These are phyloP conservation scores for Cryptosula pallasiana DNA, from an alignment of 2,888 invertebrate genomes.

Conservation along the genomic window DNA sequence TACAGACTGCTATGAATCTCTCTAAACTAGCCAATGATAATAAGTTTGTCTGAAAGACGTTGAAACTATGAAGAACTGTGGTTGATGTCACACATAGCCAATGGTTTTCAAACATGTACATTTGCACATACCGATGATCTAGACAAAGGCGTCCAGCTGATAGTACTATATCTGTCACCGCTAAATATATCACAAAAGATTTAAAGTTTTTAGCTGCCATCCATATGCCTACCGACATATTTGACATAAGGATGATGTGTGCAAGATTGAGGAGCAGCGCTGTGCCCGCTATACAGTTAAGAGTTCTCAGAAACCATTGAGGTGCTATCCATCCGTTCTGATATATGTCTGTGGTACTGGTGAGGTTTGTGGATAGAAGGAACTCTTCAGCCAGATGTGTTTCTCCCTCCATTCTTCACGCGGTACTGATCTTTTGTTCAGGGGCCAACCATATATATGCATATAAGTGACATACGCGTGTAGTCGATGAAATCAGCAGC, in stretches of 20 bases:
- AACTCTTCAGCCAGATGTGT: neutral
- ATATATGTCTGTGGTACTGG: neutral
- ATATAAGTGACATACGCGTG: too few relatives aligned
- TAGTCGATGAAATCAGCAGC: too few relatives aligned
- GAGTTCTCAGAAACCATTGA: neutral
- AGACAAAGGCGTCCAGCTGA: neutral
- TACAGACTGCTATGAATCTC: neutral
- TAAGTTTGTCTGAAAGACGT: conserved; percentile 7
- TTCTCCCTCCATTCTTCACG: neutral
- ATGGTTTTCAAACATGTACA: neutral
- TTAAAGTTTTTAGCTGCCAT: conserved; percentile 5
- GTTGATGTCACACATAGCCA: conserved; percentile 1
- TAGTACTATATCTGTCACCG: neutral
- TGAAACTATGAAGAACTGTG: neutral
- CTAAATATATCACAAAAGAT: conserved; percentile 14
- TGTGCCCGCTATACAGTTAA: neutral
- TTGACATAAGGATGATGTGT: neutral
- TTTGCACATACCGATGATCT: neutral
- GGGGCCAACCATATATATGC: too few relatives aligned
- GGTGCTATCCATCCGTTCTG: conserved; percentile 20
- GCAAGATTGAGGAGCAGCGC: neutral
- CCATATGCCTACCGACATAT: neutral
- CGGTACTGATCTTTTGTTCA: neutral
- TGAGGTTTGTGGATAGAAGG: neutral
- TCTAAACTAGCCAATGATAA: neutral